Percentiles rank a stretch among this genome's conserved stretches.
Evolutionary conservation across 1,140 invertebrate species (phyloP).

Genomic region (Proctacanthus coquilletti): DNA sequence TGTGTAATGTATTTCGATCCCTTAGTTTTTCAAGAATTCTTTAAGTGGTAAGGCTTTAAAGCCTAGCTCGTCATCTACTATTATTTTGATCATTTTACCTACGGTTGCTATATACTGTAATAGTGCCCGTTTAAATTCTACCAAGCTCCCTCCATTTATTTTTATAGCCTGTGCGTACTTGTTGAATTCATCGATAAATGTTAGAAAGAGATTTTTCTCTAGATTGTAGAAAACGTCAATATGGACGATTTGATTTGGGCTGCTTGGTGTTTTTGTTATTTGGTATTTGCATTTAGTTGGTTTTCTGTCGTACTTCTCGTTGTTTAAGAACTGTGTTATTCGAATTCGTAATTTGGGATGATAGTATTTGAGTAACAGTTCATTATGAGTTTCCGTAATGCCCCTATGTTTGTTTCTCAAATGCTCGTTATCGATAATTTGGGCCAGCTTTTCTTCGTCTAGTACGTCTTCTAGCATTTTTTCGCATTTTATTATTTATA

Average conservation of each 20-base stretch:
- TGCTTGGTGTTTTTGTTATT: neutral
- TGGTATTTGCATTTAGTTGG: neutral
- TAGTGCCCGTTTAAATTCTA: neutral
- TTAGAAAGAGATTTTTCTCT: neutral
- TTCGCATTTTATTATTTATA: neutral
- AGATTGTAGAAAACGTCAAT: slow-evolving; percentile 1
- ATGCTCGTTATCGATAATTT: neutral
- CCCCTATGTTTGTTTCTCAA: slow-evolving; percentile 1
- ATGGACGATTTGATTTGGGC: neutral
- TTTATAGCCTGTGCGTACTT: neutral
- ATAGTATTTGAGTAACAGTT: neutral
- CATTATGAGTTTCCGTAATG: neutral
- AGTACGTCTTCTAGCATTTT: neutral
- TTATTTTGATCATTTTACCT: neutral
- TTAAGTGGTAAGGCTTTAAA: neutral
- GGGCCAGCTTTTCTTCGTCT: neutral
- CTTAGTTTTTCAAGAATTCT: neutral
- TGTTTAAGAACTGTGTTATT: slow-evolving; percentile 1
- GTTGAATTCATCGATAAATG: neutral
- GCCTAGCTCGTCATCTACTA: neutral
- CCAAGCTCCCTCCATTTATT: neutral
- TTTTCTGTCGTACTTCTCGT: neutral
- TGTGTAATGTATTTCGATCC: neutral
- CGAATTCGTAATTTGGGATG: neutral
- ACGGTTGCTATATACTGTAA: neutral